Conservation (phyloP, 2,113 vertebrate genomes). For the Rhabdomys dilectus region DNA sequence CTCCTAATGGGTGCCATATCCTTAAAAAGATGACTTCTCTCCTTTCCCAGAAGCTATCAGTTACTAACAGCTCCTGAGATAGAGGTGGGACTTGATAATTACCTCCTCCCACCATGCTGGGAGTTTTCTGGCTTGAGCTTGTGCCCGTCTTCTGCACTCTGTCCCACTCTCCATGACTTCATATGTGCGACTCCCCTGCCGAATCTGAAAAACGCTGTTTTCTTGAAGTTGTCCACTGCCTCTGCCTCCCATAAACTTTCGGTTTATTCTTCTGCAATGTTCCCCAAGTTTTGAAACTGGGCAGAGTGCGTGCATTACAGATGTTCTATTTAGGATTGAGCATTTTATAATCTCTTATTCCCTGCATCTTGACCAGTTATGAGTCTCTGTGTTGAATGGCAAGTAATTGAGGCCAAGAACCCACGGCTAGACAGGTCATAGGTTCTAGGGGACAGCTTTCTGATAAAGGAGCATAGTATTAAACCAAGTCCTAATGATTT, state of each 20-base stretch:
- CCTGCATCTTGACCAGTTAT: not conserved
- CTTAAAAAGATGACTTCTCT: not conserved
- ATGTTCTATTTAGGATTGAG: not conserved
- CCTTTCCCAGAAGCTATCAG: not conserved
- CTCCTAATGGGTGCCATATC: no score
- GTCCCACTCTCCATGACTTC: not conserved
- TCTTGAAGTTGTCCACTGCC: not conserved
- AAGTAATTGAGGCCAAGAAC: not conserved
- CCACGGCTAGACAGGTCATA: not conserved
- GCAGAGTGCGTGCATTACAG: not conserved
- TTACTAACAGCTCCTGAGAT: not conserved
- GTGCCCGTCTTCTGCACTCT: not conserved
- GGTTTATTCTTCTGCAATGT: not conserved
- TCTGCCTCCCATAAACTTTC: not conserved
- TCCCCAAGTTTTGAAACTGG: not conserved
- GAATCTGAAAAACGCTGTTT: not conserved
- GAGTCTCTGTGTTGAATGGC: not conserved
- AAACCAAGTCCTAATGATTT: not conserved
- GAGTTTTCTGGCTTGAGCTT: not conserved
- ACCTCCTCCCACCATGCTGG: not conserved
- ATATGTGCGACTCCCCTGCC: not conserved
- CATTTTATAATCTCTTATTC: not conserved
- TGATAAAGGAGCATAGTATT: not conserved
- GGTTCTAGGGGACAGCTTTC: not conserved
- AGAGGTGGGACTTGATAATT: not conserved